These are phyloP conservation scores for Melanitta fusca DNA, from an alignment of 2,797 vertebrate genomes.

Conservation along the genomic window DNA sequence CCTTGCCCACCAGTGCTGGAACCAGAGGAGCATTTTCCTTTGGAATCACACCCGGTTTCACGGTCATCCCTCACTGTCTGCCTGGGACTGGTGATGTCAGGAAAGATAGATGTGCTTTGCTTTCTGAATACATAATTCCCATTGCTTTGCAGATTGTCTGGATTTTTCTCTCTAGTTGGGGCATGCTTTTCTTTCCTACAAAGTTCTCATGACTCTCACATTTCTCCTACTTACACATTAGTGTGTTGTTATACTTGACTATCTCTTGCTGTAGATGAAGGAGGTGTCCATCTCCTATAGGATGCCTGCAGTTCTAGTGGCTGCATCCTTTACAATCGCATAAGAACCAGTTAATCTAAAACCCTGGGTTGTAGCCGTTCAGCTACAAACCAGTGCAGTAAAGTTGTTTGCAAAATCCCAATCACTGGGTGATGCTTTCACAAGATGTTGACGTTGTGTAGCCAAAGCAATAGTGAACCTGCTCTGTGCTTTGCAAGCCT, in stretches of 20 bases:
- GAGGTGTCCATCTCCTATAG: accelerated
- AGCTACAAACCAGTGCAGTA: background rate
- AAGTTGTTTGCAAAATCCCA: background rate
- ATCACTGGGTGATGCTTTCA: accelerated
- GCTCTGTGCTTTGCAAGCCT: background rate
- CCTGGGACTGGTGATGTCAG: background rate
- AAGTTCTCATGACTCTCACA: background rate
- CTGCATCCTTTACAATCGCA: background rate
- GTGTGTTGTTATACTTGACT: accelerated
- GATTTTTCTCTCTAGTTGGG: background rate
- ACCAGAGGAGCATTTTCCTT: background rate
- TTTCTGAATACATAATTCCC: background rate
- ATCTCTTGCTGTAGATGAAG: background rate
- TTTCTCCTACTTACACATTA: background rate
- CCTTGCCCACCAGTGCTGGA: background rate
- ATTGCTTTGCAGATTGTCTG: background rate
- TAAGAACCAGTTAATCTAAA: background rate
- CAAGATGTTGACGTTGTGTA: background rate
- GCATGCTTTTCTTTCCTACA: background rate
- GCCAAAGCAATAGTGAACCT: background rate
- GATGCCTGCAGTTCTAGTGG: background rate
- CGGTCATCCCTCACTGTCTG: background rate
- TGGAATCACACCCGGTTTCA: background rate
- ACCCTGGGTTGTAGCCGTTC: accelerated
- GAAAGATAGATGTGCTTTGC: background rate